Conservation (phyloP, 2,797 vertebrate species). For the Danio albolineatus region DNA sequence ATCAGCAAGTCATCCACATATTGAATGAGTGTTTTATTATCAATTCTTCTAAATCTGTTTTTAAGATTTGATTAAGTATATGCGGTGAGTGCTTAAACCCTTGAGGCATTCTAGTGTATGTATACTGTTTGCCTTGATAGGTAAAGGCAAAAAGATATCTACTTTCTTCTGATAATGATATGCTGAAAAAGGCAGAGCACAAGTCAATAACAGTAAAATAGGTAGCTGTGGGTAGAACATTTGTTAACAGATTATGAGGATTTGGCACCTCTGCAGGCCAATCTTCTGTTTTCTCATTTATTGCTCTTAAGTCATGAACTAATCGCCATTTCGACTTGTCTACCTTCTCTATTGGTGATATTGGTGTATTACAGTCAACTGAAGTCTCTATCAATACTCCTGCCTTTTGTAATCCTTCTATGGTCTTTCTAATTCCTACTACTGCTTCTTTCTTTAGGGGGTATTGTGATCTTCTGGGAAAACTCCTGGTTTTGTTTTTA, state of each 20-base stretch:
- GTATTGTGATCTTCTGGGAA: not conserved
- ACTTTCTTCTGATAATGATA: not conserved
- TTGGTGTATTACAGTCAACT: not conserved
- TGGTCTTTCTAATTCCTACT: not conserved
- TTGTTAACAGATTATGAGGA: fast-evolving
- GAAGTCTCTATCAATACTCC: not conserved
- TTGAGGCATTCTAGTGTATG: not conserved
- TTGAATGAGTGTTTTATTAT: not conserved
- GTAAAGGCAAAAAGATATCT: not conserved
- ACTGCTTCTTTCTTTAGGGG: not conserved
- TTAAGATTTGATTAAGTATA: not conserved
- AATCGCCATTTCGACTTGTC: not conserved
- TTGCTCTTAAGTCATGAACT: not conserved
- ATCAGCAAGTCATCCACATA: not conserved
- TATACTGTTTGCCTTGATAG: not conserved
- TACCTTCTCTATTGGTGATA: not conserved
- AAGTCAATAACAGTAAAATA: not conserved
- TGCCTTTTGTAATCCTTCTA: not conserved
- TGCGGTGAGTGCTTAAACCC: not conserved
- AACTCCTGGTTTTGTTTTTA: not conserved
- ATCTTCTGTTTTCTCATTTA: not conserved
- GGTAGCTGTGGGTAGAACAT: not conserved
- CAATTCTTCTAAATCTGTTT: not conserved
- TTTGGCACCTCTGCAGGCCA: not conserved
- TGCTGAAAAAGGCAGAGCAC: not conserved